Percentiles rank a stretch among this genome's conserved stretches.
These are phyloP conservation scores for Melieria omissa DNA, from an alignment of 2,888 invertebrate genomes.

Conservation along the genomic window DNA sequence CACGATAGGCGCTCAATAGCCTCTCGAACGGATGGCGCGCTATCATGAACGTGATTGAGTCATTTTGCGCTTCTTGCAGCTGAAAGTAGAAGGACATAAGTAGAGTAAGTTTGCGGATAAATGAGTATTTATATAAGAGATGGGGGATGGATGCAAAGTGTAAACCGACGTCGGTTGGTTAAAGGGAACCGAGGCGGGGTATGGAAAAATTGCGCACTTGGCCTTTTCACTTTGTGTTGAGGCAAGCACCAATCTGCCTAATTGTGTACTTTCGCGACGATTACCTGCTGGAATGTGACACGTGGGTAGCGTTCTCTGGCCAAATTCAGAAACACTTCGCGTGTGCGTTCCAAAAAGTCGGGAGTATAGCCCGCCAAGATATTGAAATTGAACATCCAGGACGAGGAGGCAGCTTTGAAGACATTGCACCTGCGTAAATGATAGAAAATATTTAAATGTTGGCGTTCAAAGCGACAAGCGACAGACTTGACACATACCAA, in stretches of 20 bases:
- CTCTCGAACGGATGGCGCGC: conserved; percentile 85
- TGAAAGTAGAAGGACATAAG: conserved; percentile 40
- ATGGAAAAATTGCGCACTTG: too few relatives aligned
- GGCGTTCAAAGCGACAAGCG: neutral
- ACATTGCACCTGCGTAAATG: conserved; percentile 75
- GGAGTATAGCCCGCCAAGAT: conserved; percentile 85
- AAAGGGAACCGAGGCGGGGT: too few relatives aligned
- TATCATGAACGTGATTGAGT: conserved; percentile 83
- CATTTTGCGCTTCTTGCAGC: conserved; percentile 78
- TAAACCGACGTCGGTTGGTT: too few relatives aligned
- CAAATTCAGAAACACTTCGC: conserved; percentile 80
- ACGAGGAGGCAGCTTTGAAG: conserved; percentile 87
- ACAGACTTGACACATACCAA: conserved; percentile 70
- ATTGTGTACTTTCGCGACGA: neutral
- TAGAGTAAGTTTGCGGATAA: neutral
- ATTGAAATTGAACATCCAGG: conserved; percentile 93
- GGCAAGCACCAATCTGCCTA: neutral
- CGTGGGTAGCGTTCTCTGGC: conserved; percentile 84
- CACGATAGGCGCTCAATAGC: conserved; percentile 83
- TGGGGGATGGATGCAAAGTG: too few relatives aligned
- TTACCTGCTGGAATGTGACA: conserved; percentile 74
- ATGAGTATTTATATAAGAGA: too few relatives aligned
- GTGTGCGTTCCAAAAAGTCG: conserved; percentile 80
- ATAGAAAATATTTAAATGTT: conserved; percentile 8
- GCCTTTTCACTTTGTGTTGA: too few relatives aligned